Percentiles rank a stretch among this genome's conserved stretches.
Conservation (phyloP, 2,888 invertebrate genomes). For the Synanthedon andrenaeformis region DNA sequence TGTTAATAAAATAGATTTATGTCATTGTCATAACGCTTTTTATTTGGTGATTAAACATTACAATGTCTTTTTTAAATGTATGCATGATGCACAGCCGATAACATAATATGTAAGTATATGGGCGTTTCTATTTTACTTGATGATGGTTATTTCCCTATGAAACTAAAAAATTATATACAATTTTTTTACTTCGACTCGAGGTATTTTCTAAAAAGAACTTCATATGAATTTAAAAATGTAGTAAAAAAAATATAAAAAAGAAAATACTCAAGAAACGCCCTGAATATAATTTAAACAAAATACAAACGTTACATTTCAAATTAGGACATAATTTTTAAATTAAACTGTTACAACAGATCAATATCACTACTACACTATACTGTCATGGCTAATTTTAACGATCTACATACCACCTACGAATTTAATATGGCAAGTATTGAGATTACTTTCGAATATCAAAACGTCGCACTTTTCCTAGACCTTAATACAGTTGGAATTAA, state of each 20-base stretch:
- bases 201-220: too few species aligned
- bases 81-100: too few species aligned
- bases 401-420: neutral
- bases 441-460: neutral
- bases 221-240: neutral
- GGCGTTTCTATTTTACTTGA: too few species aligned
- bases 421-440: neutral
- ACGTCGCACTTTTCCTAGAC: too few species aligned
- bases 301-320: neutral
- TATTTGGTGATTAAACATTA: neutral
- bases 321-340: neutral
- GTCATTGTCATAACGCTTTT: constrained; percentile 21
- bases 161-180: too few species aligned
- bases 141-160: too few species aligned
- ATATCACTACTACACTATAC: neutral
- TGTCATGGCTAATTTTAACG: neutral
- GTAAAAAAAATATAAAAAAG: neutral
- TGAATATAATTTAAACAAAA: neutral
- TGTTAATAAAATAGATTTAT: constrained; percentile 56
- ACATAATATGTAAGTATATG: too few species aligned
- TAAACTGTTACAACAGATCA: neutral
- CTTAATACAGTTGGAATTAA: too few species aligned
- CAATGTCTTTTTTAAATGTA: neutral
- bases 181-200: too few species aligned
- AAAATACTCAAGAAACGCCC: neutral